These are phyloP conservation scores for Manis pentadactyla DNA, from an alignment of 2,797 vertebrate genomes.

Conservation along the genomic window DNA sequence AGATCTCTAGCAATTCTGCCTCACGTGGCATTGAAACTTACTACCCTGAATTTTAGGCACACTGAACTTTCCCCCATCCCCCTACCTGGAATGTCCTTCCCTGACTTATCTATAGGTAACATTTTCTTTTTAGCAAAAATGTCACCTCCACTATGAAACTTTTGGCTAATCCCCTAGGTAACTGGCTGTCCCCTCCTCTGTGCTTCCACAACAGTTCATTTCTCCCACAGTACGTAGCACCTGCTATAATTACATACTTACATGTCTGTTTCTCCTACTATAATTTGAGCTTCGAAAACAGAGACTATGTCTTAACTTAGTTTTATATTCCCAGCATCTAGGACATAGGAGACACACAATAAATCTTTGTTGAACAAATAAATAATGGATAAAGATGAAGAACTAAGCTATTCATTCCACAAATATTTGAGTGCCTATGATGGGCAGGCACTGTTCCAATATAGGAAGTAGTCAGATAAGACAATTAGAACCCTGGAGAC, in stretches of 20 bases:
- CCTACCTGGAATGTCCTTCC: background rate
- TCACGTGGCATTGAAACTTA: background rate
- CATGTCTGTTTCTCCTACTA: slow-evolving; percentile 32
- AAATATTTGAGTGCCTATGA: slow-evolving; percentile 35
- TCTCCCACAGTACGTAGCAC: background rate
- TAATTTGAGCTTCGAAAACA: slow-evolving; percentile 40
- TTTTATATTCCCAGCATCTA: slow-evolving; percentile 43
- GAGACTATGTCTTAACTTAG: background rate
- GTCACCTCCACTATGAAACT: background rate
- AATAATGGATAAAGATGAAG: slow-evolving; percentile 51
- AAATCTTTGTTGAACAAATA: slow-evolving; percentile 59
- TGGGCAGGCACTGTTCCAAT: background rate
- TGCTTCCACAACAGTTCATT: background rate
- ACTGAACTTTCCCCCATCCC: background rate
- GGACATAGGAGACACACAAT: slow-evolving; percentile 31
- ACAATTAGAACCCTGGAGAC: background rate
- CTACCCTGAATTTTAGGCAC: background rate
- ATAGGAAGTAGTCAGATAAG: background rate
- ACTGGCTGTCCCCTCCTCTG: slow-evolving; percentile 19
- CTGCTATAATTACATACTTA: slow-evolving; percentile 28
- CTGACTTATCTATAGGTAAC: slow-evolving; percentile 12
- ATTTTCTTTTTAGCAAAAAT: slow-evolving; percentile 49
- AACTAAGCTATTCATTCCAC: slow-evolving; percentile 37
- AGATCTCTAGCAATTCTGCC: background rate
- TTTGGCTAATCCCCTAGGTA: slow-evolving; percentile 33